Conservation (phyloP, 64 coral and sea anemone species). For the Astreopora myriophthalma region DNA sequence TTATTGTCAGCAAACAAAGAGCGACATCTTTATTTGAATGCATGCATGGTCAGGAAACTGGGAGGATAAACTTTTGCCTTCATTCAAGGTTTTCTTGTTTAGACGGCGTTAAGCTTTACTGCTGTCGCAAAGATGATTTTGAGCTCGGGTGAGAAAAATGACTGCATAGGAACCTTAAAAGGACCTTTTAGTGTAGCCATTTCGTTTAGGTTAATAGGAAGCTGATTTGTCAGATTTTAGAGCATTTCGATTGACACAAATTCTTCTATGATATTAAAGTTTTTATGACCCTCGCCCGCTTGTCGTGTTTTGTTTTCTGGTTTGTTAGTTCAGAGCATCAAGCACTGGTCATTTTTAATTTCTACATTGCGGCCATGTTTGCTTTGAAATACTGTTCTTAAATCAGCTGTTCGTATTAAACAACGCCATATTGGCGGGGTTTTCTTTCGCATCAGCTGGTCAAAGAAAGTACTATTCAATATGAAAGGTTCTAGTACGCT, state of each 20-base stretch:
- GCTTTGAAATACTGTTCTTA: slow-evolving; percentile 10
- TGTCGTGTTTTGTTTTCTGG: background rate
- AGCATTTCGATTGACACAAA: slow-evolving; percentile 12
- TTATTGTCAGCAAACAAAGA: background rate
- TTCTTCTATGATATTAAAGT: background rate
- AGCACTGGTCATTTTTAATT: slow-evolving; percentile 50
- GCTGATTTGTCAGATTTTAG: background rate
- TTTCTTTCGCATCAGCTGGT: slow-evolving; percentile 31
- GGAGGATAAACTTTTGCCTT: background rate
- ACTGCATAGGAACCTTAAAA: background rate
- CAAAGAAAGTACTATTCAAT: slow-evolving; percentile 7
- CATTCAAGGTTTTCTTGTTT: background rate
- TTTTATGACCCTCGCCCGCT: background rate
- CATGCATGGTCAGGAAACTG: background rate
- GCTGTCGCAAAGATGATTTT: too few relatives aligned
- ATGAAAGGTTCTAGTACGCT: background rate
- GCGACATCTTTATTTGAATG: background rate
- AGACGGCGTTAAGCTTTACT: background rate
- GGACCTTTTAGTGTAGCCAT: background rate
- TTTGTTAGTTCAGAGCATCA: slow-evolving; percentile 37
- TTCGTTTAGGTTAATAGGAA: background rate
- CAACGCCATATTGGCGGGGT: background rate
- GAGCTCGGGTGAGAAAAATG: background rate
- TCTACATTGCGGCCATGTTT: slow-evolving; percentile 44
- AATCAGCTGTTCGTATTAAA: slow-evolving; percentile 22